Evolutionary conservation across 2,888 invertebrate species (phyloP).

Genomic region (Drosophila basisetae): DNA sequence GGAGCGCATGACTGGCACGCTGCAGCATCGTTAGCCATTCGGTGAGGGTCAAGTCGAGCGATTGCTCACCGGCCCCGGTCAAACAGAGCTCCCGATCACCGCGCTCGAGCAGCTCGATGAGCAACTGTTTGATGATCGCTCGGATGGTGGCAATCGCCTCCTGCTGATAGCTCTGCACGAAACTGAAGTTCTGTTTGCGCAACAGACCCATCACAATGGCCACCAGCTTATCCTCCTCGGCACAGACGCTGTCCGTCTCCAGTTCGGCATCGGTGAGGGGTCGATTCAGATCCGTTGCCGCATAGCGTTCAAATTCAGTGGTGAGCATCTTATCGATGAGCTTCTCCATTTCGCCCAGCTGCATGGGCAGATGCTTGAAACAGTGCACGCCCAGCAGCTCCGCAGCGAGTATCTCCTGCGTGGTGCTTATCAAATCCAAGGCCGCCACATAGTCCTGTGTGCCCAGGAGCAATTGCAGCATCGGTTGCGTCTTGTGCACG

Average conservation of each 20-base stretch:
- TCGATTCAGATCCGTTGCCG: conserved; percentile 95
- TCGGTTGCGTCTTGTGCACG: conserved; percentile 98
- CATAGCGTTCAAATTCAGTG: conserved; percentile 96
- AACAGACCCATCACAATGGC: conserved; percentile 96
- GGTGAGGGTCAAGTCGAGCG: conserved; percentile 87
- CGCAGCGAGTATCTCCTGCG: conserved; percentile 96
- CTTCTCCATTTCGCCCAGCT: conserved; percentile 97
- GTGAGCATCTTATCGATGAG: conserved; percentile 98
- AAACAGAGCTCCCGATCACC: conserved; percentile 87
- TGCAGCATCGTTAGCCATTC: conserved; percentile 90
- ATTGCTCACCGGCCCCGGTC: conserved; percentile 86
- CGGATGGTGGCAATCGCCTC: conserved; percentile 96
- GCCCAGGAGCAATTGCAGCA: conserved; percentile 96
- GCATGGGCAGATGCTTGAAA: conserved; percentile 97
- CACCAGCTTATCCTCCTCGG: conserved; percentile 91
- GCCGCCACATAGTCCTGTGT: conserved; percentile 99
- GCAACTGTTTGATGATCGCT: conserved; percentile 94
- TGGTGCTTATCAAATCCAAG: conserved; percentile 96
- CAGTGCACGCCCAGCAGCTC: conserved; percentile 97
- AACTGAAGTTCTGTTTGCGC: conserved; percentile 93
- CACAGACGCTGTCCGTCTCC: conserved; percentile 85
- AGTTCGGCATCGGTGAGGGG: conserved; percentile 86
- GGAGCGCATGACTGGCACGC: conserved; percentile 88
- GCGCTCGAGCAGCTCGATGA: conserved; percentile 90
- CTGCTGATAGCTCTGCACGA: conserved; percentile 93